Base-by-base conservation (phyloP, 2,888 invertebrate genomes). In the Shargacucullia verbasci region DNA sequence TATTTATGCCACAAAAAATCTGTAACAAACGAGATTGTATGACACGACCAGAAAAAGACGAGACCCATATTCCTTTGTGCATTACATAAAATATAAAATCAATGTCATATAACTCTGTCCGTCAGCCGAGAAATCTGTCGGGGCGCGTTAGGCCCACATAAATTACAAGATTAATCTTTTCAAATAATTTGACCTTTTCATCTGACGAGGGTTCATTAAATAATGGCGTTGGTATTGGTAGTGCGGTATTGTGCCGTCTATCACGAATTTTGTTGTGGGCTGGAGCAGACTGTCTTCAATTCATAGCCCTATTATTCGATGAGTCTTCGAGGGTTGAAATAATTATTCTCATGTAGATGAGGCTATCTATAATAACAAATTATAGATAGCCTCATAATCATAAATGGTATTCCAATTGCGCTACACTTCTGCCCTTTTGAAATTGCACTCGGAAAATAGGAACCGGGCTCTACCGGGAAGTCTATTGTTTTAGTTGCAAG, bases 171-270 rank as follows among this genome's bases (percentile, higher is more conserved):
- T 94, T 93, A 94, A 94, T 93, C 93, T 92, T 91, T 91, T 91
- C 89, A 93, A 93, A 93, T 91, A 92, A 92, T 94, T 92, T 93
- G 94, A 94, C 93, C 94, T 94, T 92, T 92, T 85, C 91, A 90
- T 90, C 86, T 91, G 93, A 92, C 93, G 91, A 93, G 93, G 93
- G 92, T 93, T 92, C 91, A 93, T 93, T 92, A 92, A 93, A 92
- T 93, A 93, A 93, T 91, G 86, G 86, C 88, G 84, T 87, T 82
- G 84, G 88, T 91, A 91, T 92, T 89, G 91, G 89, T 87, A 86
- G 85, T 85, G 84, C 81, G 86, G 88, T 91, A 94, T 94, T 92
- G 93, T 93, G 85, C 90, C 91, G 93, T 92, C 91, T 88, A 90
- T 92, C 92, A 92, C 81, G 88, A 87, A 88, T 88, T 88, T 85